phyloP scores from a whole-genome alignment of 2,888 invertebrate species.

The Oasisia sp. region DNA sequence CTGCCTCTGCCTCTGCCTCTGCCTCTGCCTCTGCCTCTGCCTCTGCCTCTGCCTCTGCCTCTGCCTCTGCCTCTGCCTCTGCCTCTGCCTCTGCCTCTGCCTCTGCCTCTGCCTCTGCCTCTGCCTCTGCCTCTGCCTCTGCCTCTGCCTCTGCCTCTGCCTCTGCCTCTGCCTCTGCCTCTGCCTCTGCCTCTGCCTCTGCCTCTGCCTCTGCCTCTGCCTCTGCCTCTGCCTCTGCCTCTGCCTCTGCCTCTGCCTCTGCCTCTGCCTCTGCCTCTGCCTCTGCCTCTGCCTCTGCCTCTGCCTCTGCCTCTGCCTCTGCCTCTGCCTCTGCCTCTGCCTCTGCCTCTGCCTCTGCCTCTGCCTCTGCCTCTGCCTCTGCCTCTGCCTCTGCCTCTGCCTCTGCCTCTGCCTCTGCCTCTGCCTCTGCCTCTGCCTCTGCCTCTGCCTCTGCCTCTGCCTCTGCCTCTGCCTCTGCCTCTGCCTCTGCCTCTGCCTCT shows the following conservation, averaged over 20 bases:
- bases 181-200: slow-evolving; percentile 21
- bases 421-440: slow-evolving; percentile 14
- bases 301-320: background rate
- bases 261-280: slow-evolving; percentile 21
- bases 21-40: slow-evolving; percentile 21
- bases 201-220: slow-evolving; percentile 21
- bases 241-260: slow-evolving; percentile 21
- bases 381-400: background rate
- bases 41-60: slow-evolving; percentile 21
- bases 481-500: slow-evolving; percentile 17
- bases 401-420: background rate
- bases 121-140: slow-evolving; percentile 21
- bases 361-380: background rate
- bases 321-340: too few species aligned
- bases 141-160: slow-evolving; percentile 21
- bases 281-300: background rate
- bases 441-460: background rate
- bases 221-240: slow-evolving; percentile 21
- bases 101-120: slow-evolving; percentile 21
- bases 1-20: slow-evolving; percentile 21
- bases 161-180: slow-evolving; percentile 21
- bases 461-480: slow-evolving; percentile 9
- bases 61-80: slow-evolving; percentile 21
- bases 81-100: slow-evolving; percentile 21
- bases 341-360: too few species aligned